Base-by-base conservation (phyloP, 2,797 vertebrate genomes). In the Sardinella longiceps region DNA sequence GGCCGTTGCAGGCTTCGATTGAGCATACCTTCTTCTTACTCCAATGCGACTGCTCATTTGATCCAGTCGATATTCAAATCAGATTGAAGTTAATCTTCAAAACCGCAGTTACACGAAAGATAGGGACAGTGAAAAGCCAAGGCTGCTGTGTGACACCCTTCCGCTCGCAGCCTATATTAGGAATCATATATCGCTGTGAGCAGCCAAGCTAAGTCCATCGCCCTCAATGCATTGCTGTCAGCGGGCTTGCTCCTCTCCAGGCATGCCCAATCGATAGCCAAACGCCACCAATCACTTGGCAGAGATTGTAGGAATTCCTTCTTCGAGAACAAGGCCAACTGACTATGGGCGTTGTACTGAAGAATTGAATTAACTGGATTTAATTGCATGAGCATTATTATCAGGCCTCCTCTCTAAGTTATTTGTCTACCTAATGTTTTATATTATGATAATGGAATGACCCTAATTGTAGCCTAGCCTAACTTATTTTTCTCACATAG, bases 141-240 rank as follows among this genome's bases (percentile, higher is more conserved):
- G 18, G 5, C 70, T 77, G 33, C 18, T 70, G 63, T 37, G 70
- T 39, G 20, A 77, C 18, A 77, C 70, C 70, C 37, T 77, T 77
- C 33, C 70, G 70, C 70, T 39, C 15, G 18, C 37, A 39, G 37
- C 37, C 70, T 77, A 77, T 77, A 77, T 39, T 43, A 77, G 63
- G 30, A 70, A 30, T 39, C 33, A 74, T 37, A 77, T 77, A 95
- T 94, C 88, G 88, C 90, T 5, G 82, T 86, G 87, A 86, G 87
- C 28, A 48, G 48, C 28, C 4, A 58, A 3, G 60, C 45, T 80
- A 30, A 82, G 56, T 82, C 81, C 51, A 82, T 56, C 56, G 39
- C 33, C 53, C 43, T 30, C 30, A 63, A 58, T 63, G 70, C 70
- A 77, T 39, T 77, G 70, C 70, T 77, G 70, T 77, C 70, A 77